phyloP scores from a whole-genome alignment of 2,888 invertebrate species.

The Sepiola atlantica region DNA sequence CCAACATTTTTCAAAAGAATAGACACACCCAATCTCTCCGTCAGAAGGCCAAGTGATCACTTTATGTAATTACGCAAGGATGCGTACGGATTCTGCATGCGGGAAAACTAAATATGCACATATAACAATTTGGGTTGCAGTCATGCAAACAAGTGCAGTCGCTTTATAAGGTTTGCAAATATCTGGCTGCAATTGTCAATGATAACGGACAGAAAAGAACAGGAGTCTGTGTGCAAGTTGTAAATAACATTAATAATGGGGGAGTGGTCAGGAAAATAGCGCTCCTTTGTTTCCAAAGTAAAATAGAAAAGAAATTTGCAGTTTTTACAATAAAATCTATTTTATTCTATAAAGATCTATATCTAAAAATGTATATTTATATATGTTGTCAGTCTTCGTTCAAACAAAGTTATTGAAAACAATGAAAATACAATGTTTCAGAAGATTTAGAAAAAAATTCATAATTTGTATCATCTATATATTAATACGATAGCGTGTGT shows the following conservation, averaged over 20 bases:
- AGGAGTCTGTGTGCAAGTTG: background rate
- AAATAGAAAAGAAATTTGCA: no score
- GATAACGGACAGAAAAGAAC: background rate
- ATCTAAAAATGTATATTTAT: no score
- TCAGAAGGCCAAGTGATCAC: conserved; percentile 12
- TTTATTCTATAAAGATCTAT: no score
- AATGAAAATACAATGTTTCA: no score
- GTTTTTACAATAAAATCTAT: no score
- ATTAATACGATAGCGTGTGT: no score
- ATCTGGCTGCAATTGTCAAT: background rate
- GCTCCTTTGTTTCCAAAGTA: no score
- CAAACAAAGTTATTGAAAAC: no score
- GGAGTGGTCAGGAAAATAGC: background rate
- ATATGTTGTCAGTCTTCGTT: no score
- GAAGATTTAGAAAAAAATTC: no score
- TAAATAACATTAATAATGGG: background rate
- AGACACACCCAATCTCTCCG: background rate
- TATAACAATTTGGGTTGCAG: background rate
- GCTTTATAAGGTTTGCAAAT: background rate
- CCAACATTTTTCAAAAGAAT: background rate
- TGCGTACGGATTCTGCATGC: background rate
- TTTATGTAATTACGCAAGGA: background rate
- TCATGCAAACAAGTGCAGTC: background rate
- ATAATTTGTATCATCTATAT: no score
- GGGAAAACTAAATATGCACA: background rate